Conservation (phyloP, 37 sponge, comb jelly and placozoan genomes). For the Hormiphora californensis region DNA sequence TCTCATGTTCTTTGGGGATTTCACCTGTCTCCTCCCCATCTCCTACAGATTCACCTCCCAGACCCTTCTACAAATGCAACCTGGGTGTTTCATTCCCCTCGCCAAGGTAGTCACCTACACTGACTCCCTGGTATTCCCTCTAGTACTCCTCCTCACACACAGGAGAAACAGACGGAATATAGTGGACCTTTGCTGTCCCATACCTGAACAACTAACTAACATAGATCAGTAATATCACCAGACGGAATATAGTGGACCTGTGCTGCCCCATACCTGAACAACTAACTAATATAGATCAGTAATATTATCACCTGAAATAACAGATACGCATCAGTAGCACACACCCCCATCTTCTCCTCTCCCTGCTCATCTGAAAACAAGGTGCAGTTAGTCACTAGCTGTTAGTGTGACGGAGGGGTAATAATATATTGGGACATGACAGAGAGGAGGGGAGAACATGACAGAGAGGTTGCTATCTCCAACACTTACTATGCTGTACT, state of each 20-base stretch:
- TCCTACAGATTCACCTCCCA: not conserved
- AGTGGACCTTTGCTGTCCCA: not conserved
- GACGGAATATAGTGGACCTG: not conserved
- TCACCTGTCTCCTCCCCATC: not conserved
- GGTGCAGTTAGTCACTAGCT: too few species aligned
- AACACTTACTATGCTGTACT: too few species aligned
- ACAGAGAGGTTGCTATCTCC: too few species aligned
- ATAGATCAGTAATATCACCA: not conserved
- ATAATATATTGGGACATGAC: too few species aligned
- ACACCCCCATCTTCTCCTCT: constrained; percentile 49
- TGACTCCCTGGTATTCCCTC: not conserved
- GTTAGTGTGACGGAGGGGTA: too few species aligned
- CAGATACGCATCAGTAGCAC: constrained; percentile 76
- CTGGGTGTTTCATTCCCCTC: not conserved
- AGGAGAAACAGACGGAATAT: not conserved
- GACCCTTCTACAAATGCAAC: not conserved
- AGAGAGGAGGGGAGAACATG: too few species aligned
- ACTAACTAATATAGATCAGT: too few species aligned
- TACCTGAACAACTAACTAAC: too few species aligned
- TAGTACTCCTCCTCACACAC: not conserved
- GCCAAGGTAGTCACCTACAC: not conserved
- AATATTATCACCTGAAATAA: constrained; percentile 65
- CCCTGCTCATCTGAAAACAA: too few species aligned
- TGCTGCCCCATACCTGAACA: too few species aligned
- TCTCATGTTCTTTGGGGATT: not conserved